phyloP scores from a whole-genome alignment of 1,140 invertebrate genomes.

The Drosophila sucinea region DNA sequence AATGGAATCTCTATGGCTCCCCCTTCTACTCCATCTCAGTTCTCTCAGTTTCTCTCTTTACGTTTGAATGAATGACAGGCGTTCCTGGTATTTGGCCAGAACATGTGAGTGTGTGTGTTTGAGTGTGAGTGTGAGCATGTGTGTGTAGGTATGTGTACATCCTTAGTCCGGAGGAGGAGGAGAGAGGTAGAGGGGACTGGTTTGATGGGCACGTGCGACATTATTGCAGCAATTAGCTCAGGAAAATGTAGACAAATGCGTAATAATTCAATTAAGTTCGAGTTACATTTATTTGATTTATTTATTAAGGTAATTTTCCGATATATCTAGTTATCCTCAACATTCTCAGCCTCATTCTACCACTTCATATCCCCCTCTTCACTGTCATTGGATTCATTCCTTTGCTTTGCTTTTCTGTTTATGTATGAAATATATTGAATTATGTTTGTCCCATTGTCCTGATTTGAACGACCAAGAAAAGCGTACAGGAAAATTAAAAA shows the following conservation, averaged over 20 bases:
- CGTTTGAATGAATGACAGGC: slow-evolving; percentile 52
- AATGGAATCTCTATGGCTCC: slow-evolving; percentile 54
- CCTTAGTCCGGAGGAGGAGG: neutral
- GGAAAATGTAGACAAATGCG: slow-evolving; percentile 74
- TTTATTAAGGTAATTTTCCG: slow-evolving; percentile 52
- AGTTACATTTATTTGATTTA: slow-evolving; percentile 79
- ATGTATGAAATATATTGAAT: neutral
- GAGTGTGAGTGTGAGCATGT: neutral
- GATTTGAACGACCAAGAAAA: neutral
- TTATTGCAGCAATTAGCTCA: slow-evolving; percentile 77
- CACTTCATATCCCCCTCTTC: neutral
- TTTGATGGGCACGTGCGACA: slow-evolving; percentile 63
- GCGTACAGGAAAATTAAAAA: slow-evolving; percentile 10
- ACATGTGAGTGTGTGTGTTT: slow-evolving; percentile 2
- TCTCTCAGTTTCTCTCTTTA: neutral
- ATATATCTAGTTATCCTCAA: neutral
- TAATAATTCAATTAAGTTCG: slow-evolving; percentile 80
- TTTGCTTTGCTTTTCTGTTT: neutral
- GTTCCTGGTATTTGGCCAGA: slow-evolving; percentile 36
- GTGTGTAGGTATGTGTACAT: slow-evolving; percentile 4
- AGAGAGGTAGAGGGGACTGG: neutral
- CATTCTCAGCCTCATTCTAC: neutral
- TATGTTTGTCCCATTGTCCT: neutral
- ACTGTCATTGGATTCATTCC: neutral
- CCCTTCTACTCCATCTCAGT: slow-evolving; percentile 15